Conservation (phyloP, 2,888 invertebrate genomes). For the Andrena dorsata region DNA sequence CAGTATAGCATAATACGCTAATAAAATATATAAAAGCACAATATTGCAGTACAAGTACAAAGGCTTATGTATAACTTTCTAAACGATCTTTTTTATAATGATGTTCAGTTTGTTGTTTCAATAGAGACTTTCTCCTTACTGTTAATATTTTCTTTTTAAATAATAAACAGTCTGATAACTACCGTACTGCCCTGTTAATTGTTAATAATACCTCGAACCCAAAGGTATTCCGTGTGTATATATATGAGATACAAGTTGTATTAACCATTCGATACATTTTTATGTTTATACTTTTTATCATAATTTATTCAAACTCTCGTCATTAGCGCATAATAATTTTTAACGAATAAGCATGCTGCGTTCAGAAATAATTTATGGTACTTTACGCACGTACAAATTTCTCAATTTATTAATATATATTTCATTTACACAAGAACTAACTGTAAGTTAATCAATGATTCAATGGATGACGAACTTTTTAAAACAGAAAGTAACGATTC, state of each 20-base stretch:
- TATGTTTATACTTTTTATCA: slow-evolving; percentile 13
- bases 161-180: slow-evolving; percentile 58
- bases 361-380: slow-evolving; percentile 25
- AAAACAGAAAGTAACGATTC: slow-evolving; percentile 38
- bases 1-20: slow-evolving; percentile 44
- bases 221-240: slow-evolving; percentile 3
- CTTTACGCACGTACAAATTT: slow-evolving; percentile 47
- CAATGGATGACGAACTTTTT: slow-evolving; percentile 37
- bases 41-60: slow-evolving; percentile 66
- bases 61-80: slow-evolving; percentile 55
- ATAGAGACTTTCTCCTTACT: slow-evolving; percentile 42
- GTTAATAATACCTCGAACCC: slow-evolving; percentile 15
- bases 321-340: slow-evolving; percentile 11
- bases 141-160: slow-evolving; percentile 46
- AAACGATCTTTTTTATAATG: slow-evolving; percentile 59
- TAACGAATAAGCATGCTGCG: slow-evolving; percentile 23
- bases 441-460: slow-evolving; percentile 43
- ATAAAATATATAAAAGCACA: slow-evolving; percentile 62
- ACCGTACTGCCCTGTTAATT: slow-evolving; percentile 22
- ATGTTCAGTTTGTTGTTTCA: slow-evolving; percentile 43
- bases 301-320: slow-evolving; percentile 15
- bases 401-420: slow-evolving; percentile 71
- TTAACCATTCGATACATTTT: slow-evolving; percentile 4
- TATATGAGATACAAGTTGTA: not conserved
- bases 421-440: slow-evolving; percentile 62